phyloP scores from a whole-genome alignment of 2,888 invertebrate species.

The Spialia ferax region DNA sequence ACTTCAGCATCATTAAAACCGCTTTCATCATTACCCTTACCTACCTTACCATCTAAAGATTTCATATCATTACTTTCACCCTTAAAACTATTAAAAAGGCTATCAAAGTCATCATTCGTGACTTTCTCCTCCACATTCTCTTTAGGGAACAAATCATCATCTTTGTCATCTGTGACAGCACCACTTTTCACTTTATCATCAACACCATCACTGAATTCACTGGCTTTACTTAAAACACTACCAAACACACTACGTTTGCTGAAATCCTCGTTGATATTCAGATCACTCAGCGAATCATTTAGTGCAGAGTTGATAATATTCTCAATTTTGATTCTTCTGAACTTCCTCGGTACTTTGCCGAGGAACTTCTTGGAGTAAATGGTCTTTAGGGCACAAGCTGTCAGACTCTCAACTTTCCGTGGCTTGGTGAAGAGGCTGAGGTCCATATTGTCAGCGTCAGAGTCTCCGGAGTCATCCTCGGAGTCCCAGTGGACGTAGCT shows the following conservation, averaged over 20 bases:
- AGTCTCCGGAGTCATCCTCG: conserved; percentile 46
- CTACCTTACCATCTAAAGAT: conserved; percentile 15
- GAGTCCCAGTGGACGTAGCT: conserved; percentile 66
- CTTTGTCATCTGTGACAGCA: conserved; percentile 51
- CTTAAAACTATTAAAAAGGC: conserved; percentile 35
- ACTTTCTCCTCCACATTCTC: conserved; percentile 40
- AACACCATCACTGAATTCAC: conserved; percentile 36
- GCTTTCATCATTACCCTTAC: too few species aligned
- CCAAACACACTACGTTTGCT: not conserved
- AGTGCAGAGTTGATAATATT: conserved; percentile 50
- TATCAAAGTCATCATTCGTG: conserved; percentile 48
- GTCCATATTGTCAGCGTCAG: conserved; percentile 16
- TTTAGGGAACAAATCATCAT: conserved; percentile 45
- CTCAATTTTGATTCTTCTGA: conserved; percentile 53
- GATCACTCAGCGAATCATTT: conserved; percentile 41
- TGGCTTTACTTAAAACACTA: conserved; percentile 7
- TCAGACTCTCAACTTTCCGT: conserved; percentile 53
- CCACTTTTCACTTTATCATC: conserved; percentile 52
- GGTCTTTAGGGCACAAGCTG: conserved; percentile 60
- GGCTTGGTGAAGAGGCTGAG: conserved; percentile 43
- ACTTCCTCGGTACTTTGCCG: conserved; percentile 64
- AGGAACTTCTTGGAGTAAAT: conserved; percentile 64
- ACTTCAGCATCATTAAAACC: not conserved
- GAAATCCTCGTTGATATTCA: conserved; percentile 8
- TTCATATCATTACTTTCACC: too few species aligned